Conservation (phyloP, 2,113 vertebrate genomes). For the Silurus glanis region DNA sequence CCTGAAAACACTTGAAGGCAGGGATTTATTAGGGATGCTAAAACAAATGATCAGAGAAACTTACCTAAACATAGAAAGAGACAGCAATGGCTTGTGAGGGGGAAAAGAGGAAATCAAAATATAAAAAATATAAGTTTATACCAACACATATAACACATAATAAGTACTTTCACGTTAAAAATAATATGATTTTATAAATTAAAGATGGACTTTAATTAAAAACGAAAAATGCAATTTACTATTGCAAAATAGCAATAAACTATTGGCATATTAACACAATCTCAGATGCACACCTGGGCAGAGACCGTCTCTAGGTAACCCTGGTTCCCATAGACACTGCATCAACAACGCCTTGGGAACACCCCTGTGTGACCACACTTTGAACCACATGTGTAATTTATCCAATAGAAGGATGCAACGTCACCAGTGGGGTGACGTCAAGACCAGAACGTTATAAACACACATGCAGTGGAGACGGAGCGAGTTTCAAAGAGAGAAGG, state of each 20-base stretch:
- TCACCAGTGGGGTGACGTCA: too few relatives aligned
- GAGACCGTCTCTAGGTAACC: not conserved
- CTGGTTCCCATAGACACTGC: too few relatives aligned
- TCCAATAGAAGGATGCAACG: too few relatives aligned
- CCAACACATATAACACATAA: too few relatives aligned
- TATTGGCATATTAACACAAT: not conserved
- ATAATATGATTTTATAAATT: not conserved
- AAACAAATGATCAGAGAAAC: not conserved
- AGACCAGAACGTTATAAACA: too few relatives aligned
- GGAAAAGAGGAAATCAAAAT: not conserved
- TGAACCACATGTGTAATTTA: too few relatives aligned
- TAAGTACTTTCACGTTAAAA: too few relatives aligned
- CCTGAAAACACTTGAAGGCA: not conserved
- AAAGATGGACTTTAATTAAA: not conserved
- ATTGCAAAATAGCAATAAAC: not conserved
- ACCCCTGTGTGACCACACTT: too few relatives aligned
- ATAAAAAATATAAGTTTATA: not conserved
- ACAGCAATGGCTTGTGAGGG: not conserved
- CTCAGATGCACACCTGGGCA: not conserved
- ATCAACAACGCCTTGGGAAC: too few relatives aligned
- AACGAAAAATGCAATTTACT: not conserved
- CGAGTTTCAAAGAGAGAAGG: too few relatives aligned
- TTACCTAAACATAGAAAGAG: not conserved
- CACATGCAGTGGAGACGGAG: too few relatives aligned
- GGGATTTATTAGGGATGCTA: not conserved